Percentiles rank a stretch among this genome's conserved stretches.
Evolutionary conservation across 2,797 vertebrate genomes (phyloP).

Genomic region (Oryzias dopingdopingensis): DNA sequence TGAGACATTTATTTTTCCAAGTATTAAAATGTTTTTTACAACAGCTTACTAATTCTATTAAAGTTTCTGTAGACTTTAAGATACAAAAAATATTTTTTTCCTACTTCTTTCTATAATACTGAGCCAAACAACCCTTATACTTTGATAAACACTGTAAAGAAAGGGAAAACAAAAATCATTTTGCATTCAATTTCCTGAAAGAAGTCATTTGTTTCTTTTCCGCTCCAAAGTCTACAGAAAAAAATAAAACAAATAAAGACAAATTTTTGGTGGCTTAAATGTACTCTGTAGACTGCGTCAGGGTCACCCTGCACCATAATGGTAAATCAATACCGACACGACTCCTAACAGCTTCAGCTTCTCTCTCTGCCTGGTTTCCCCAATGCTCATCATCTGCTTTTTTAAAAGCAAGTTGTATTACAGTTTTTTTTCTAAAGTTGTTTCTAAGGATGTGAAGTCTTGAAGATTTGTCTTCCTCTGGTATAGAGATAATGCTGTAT

Average conservation of each 20-base stretch:
- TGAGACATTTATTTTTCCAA: too few species aligned
- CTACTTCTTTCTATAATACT: too few species aligned
- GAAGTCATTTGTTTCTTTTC: slow-evolving; percentile 15
- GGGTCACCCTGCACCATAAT: slow-evolving; percentile 47
- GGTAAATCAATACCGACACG: slow-evolving; percentile 49
- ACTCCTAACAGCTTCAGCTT: slow-evolving; percentile 22
- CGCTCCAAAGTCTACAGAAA: neutral
- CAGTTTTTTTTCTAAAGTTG: slow-evolving; percentile 29
- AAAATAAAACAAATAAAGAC: slow-evolving; percentile 17
- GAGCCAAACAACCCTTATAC: neutral
- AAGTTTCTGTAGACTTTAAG: too few species aligned
- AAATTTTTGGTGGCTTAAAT: slow-evolving; percentile 35
- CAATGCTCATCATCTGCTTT: slow-evolving; percentile 25
- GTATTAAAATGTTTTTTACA: too few species aligned
- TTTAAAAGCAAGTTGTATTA: slow-evolving; percentile 49
- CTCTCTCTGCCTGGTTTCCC: slow-evolving; percentile 10
- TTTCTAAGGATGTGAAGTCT: slow-evolving; percentile 35
- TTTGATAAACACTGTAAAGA: neutral
- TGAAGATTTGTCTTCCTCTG: slow-evolving; percentile 26
- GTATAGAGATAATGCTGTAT: slow-evolving; percentile 36
- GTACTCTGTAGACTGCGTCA: slow-evolving; percentile 25
- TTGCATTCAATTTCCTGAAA: slow-evolving; percentile 6
- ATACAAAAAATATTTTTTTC: too few species aligned
- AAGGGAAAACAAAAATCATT: neutral
- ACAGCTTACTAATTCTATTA: too few species aligned